phyloP scores from a whole-genome alignment of 2,113 vertebrate species.

The Tonatia bakeri region DNA sequence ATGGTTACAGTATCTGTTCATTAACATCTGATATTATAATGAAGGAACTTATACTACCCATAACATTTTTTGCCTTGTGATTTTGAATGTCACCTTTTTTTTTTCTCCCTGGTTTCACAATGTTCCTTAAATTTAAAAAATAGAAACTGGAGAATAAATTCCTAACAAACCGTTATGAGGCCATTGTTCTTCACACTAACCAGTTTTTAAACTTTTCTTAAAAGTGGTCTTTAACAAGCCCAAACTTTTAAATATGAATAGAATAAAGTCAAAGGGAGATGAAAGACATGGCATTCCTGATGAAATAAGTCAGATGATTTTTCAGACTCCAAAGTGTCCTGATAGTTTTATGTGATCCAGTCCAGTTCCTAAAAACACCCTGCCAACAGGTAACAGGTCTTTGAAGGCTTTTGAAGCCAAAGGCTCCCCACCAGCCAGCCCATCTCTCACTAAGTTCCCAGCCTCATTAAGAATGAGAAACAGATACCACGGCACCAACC shows the following conservation, averaged over 20 bases:
- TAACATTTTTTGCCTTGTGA: background rate
- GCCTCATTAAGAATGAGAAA: constrained; percentile 67
- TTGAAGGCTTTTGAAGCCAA: constrained; percentile 65
- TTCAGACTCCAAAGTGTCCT: constrained; percentile 67
- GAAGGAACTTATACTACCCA: background rate
- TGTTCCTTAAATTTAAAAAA: constrained; percentile 9
- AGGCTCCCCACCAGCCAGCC: constrained; percentile 51
- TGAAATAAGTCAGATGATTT: constrained; percentile 58
- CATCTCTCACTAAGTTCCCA: constrained; percentile 43
- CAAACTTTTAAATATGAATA: constrained; percentile 53
- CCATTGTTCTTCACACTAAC: background rate
- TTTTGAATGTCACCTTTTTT: background rate
- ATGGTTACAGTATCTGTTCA: background rate
- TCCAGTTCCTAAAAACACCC: constrained; percentile 59
- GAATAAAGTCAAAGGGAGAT: constrained; percentile 54
- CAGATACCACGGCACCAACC: constrained; percentile 70
- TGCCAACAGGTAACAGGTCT: constrained; percentile 70
- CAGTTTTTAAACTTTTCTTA: constrained; percentile 40
- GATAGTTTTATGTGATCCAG: constrained; percentile 71
- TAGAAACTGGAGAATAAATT: constrained; percentile 25
- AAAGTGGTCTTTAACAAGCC: constrained; percentile 47
- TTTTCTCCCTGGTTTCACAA: background rate
- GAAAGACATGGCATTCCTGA: constrained; percentile 64
- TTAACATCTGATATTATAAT: background rate
- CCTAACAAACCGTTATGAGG: background rate